A percentile compares a stretch with the other conserved stretches of the same genome.
These are phyloP conservation scores for Chrysotoxum bicinctum DNA, from an alignment of 2,888 invertebrate genomes.

Conservation along the genomic window DNA sequence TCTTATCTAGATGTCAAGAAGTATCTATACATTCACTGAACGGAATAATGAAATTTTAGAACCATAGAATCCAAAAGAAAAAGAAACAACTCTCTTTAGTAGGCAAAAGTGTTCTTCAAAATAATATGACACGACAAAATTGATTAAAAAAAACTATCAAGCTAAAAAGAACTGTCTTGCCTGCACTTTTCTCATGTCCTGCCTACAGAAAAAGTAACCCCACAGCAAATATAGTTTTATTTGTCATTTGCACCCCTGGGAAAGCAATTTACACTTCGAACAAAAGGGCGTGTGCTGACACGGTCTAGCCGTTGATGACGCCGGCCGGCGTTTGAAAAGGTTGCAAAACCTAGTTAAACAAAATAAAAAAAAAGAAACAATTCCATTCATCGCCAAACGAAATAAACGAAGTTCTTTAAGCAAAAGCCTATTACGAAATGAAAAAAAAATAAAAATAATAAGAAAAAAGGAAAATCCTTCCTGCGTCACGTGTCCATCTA, in stretches of 20 bases:
- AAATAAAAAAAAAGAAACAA: slow-evolving; percentile 13
- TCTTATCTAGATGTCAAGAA: too few relatives aligned
- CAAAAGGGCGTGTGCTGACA: slow-evolving; percentile 56
- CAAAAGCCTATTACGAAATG: slow-evolving; percentile 20
- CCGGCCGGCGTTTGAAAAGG: slow-evolving; percentile 16
- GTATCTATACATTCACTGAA: too few relatives aligned
- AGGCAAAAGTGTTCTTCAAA: background rate
- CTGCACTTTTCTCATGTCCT: background rate
- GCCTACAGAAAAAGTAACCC: slow-evolving; percentile 3
- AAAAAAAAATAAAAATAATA: slow-evolving; percentile 23
- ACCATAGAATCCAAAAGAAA: too few relatives aligned
- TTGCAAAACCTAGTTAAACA: slow-evolving; percentile 18
- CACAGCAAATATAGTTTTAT: slow-evolving; percentile 26
- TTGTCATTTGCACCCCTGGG: slow-evolving; percentile 63
- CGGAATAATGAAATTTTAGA: too few relatives aligned
- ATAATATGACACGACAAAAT: background rate
- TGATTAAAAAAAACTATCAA: background rate
- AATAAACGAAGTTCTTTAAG: slow-evolving; percentile 10
- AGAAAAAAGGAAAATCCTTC: slow-evolving; percentile 24
- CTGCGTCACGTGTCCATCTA: slow-evolving; percentile 59
- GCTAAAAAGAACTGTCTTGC: background rate
- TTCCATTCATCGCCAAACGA: slow-evolving; percentile 35
- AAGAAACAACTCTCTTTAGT: background rate
- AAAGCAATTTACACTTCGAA: slow-evolving; percentile 68
- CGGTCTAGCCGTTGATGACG: slow-evolving; percentile 42